Evolutionary conservation across 2,888 invertebrate genomes (phyloP), one percentile per base, ranked within the genome.

Genomic region (Clitarchus hookeri): DNA sequence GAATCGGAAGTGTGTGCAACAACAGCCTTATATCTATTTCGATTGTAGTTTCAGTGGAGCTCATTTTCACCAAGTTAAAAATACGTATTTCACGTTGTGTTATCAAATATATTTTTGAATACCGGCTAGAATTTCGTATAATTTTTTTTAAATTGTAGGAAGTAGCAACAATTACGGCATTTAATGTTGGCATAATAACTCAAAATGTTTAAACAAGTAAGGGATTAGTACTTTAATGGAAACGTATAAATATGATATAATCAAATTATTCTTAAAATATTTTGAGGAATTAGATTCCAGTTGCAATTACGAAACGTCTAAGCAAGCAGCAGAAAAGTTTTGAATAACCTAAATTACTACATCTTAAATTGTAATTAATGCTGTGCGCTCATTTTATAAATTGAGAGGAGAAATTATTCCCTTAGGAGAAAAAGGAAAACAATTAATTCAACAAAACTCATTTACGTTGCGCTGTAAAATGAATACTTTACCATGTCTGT

Each of bases 401-500:
- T 65, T 65, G 65, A 65, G 65, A 6, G 65, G n/a, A 65, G 12
- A 65, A 65, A n/a, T 65, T 65, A 65, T 65, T 65, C 65, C 13
- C 65, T 65, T 65, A 19, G 65, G 11, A 65, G 65, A 23, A 65
- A 65, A 65, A n/a, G 65, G 65, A 65, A 65, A 65, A 65, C 65
- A 65, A 65, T 65, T 65, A 65, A 65, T 65, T 65, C 16, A 65
- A 65, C 65, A 65, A 65, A 65, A 65, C 65, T 65, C 65, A 65
- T 65, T 65, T 65, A 65, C 65, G n/a, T 65, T 65, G 65, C n/a
- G 65, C n/a, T 65, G 65, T 65, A 65, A 65, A 65, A 65, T n/a
- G 65, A 65, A 65, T 65, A 65, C 65, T 65, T 65, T n/a, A 8
- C 65, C 65, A 65, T 65, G 65, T n/a, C 65, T 65, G 65, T 65